These are phyloP conservation scores for Albula goreensis DNA, from an alignment of 2,113 vertebrate genomes.

Conservation along the genomic window DNA sequence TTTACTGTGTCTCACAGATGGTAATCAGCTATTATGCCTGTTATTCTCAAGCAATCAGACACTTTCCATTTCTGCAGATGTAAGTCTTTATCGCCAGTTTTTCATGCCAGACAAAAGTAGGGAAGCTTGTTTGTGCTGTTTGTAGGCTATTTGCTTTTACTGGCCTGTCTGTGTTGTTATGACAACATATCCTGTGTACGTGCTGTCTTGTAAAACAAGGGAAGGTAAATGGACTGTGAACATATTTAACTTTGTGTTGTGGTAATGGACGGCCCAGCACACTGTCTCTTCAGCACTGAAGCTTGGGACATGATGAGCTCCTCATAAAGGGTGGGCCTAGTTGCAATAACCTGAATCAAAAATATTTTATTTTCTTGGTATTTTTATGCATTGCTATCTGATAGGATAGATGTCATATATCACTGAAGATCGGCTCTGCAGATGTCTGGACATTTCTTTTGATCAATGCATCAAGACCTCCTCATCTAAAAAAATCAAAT, in stretches of 20 bases:
- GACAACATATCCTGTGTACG: slow-evolving; percentile 46
- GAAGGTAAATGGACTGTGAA: slow-evolving; percentile 31
- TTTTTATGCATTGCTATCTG: no score
- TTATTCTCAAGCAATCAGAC: slow-evolving; percentile 12
- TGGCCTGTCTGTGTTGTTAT: slow-evolving; percentile 41
- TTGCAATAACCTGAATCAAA: no score
- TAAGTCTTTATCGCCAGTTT: not conserved
- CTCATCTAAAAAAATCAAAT: no score
- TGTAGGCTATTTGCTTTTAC: slow-evolving; percentile 45
- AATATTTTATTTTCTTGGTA: no score
- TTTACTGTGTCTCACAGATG: not conserved
- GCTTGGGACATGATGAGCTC: not conserved
- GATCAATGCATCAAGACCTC: no score
- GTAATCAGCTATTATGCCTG: not conserved
- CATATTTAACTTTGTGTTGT: slow-evolving; percentile 28
- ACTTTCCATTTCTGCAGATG: slow-evolving; percentile 40
- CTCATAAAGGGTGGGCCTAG: no score
- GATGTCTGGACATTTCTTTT: no score
- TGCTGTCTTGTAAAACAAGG: slow-evolving; percentile 28
- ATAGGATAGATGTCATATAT: no score
- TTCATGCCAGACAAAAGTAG: slow-evolving; percentile 20
- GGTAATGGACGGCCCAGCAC: not conserved
- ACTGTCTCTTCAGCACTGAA: not conserved
- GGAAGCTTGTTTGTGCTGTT: slow-evolving; percentile 32
- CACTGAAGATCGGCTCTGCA: no score